Evolutionary conservation across 37 sponge, comb jelly and placozoan species (phyloP), one percentile per base, ranked within the genome.

Genomic region (Dysidea cf. avara): DNA sequence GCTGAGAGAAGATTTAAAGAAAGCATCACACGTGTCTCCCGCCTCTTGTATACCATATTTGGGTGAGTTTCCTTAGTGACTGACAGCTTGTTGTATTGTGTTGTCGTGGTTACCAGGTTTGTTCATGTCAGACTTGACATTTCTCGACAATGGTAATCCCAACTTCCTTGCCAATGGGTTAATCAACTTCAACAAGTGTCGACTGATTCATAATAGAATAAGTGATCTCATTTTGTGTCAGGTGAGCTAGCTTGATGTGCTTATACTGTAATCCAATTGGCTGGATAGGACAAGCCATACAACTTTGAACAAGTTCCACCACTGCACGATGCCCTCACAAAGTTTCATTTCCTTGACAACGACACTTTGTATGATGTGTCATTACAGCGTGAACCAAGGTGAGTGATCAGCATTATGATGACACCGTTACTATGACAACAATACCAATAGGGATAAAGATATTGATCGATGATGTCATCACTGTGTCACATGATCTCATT

Each of bases 111-210:
- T n/a, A n/a, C n/a, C n/a, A n/a, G 96, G 96, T 61, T 66, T 96
- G 22, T 96, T 85, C 82, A 92, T 93, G 87, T 85, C 90, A 52
- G 93, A 96, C 63, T 66, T 96, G 80, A 96, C 97, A 39, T 83
- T 92, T 34, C 50, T 88, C 28, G 90, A 93, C 64, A 86, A 93
- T 66, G 91, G 91, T 7, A 96, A 96, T 58, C 80, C 81, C 6
- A 93, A 81, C 58, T 85, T 90, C 37, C 83, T 76, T 31, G 14
- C 54, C 12, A 86, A 93, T 40, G 82, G 83, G 29, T 69, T 96
- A 30, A 92, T 96, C 76, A 96, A 96, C 79, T 96, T 96, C 75
- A 72, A 84, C 49, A 96, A 96, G 74, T 96, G 96, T 49, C 53
- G 83, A 52, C 79, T 92, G 39, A 96, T 96, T 62, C 86, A 96